Conservation (phyloP, 2,888 invertebrate species). For the Lysandra coridon region DNA sequence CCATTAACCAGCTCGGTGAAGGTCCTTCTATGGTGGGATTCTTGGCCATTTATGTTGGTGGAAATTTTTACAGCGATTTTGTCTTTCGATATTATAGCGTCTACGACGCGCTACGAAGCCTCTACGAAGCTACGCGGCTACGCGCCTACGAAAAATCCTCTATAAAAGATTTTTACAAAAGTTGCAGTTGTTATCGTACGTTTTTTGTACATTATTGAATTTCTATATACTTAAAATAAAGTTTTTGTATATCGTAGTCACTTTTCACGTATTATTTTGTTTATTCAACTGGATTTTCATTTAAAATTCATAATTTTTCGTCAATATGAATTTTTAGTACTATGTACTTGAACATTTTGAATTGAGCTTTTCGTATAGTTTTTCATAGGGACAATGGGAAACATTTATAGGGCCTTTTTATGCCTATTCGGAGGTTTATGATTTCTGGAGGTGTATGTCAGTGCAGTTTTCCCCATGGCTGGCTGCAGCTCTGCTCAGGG, state of each 20-base stretch:
- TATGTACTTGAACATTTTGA: too few relatives aligned
- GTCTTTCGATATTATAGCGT: background rate
- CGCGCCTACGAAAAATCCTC: background rate
- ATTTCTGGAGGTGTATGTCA: slow-evolving; percentile 29
- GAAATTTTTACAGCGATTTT: background rate
- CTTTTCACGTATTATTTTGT: too few relatives aligned
- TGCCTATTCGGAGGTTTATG: background rate
- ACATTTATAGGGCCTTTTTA: too few relatives aligned
- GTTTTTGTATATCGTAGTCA: too few relatives aligned
- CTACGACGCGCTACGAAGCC: background rate
- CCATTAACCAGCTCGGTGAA: too few relatives aligned
- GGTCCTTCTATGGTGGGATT: too few relatives aligned
- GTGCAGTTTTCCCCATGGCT: slow-evolving; percentile 47
- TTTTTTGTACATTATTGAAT: background rate
- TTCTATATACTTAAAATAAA: too few relatives aligned
- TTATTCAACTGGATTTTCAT: background rate
- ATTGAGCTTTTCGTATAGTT: too few relatives aligned
- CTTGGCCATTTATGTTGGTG: background rate
- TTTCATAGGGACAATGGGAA: too few relatives aligned
- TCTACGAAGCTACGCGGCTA: background rate
- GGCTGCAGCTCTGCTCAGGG: slow-evolving; percentile 43
- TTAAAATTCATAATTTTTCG: background rate
- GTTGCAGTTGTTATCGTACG: background rate
- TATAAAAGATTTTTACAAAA: background rate
- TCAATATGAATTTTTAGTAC: too few relatives aligned